Conservation (phyloP, 2,797 vertebrate genomes). For the Coracias cyanogaster region DNA sequence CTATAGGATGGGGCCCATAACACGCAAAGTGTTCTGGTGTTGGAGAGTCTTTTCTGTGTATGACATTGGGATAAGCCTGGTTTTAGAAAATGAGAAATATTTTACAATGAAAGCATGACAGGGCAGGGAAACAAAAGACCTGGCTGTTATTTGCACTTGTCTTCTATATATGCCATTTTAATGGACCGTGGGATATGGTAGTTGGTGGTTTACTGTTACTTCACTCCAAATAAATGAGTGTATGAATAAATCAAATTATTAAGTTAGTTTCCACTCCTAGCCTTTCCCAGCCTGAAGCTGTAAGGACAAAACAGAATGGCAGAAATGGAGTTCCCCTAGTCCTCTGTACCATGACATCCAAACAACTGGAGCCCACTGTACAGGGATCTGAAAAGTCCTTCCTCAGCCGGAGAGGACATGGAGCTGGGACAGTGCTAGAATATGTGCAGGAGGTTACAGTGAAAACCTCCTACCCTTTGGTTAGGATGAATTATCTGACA, state of each 20-base stretch:
- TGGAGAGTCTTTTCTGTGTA: not conserved
- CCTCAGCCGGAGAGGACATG: not conserved
- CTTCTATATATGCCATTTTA: not conserved
- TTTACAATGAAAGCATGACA: not conserved
- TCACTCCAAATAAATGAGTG: not conserved
- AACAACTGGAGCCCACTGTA: fast-evolving
- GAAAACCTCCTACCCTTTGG: not conserved
- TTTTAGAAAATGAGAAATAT: not conserved
- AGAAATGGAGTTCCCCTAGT: not conserved
- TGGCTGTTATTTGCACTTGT: not conserved
- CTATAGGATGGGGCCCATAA: not conserved
- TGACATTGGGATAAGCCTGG: not conserved
- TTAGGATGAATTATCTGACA: fast-evolving
- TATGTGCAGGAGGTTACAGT: not conserved
- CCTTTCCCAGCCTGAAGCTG: not conserved
- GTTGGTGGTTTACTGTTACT: not conserved
- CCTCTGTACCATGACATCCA: not conserved
- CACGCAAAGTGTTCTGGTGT: not conserved
- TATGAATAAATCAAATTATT: not conserved
- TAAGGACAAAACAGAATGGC: not conserved
- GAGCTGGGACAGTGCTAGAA: not conserved
- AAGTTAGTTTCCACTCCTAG: not conserved
- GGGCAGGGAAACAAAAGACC: not conserved
- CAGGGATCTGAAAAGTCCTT: not conserved
- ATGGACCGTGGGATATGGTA: not conserved